Evolutionary conservation across 2,797 vertebrate genomes (phyloP).

Genomic region (Sebastolobus altivelis): DNA sequence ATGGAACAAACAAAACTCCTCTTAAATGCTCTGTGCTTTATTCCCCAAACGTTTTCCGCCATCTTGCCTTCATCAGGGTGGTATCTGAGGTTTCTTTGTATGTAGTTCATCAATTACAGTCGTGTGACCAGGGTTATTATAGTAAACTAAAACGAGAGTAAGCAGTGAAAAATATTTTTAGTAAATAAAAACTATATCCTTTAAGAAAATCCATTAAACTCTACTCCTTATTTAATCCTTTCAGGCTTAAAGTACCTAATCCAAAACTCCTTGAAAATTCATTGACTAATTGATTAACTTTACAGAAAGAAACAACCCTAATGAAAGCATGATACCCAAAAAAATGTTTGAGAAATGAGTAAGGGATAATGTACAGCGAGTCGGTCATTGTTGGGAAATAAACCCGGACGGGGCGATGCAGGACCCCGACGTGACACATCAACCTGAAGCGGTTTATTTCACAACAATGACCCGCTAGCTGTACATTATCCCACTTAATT

Average conservation of each 20-base stretch:
- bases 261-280: background rate
- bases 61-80: background rate
- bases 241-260: too few species aligned
- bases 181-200: too few species aligned
- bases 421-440: too few species aligned
- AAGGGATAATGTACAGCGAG: too few species aligned
- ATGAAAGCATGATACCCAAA: background rate
- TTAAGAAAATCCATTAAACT: background rate
- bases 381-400: too few species aligned
- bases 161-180: too few species aligned
- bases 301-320: background rate
- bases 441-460: too few species aligned
- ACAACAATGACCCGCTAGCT: too few species aligned
- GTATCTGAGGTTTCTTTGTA: background rate
- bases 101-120: background rate
- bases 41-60: background rate
- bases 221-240: background rate
- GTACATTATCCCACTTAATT: too few species aligned
- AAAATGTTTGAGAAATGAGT: background rate
- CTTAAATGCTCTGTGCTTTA: background rate
- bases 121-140: background rate
- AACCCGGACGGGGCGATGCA: too few species aligned
- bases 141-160: accelerated
- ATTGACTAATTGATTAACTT: background rate
- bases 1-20: background rate